phyloP scores from a whole-genome alignment of 2,797 vertebrate genomes.

The Hemitrygon akajei region DNA sequence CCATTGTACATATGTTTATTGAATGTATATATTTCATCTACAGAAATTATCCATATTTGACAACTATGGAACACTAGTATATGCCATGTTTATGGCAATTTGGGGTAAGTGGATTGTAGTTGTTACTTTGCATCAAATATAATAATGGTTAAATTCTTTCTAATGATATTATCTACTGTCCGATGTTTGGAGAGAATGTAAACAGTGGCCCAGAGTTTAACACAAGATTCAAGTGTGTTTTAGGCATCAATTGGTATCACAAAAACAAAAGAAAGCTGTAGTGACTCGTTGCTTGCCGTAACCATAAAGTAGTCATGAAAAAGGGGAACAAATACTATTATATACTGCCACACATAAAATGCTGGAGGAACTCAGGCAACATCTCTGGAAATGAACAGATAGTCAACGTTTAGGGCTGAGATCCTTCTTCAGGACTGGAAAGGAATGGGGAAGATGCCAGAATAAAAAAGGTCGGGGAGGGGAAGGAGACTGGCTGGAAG shows the following conservation, averaged over 20 bases:
- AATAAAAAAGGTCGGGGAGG: too few species aligned
- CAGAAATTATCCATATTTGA: conserved; percentile 92
- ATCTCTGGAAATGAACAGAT: too few species aligned
- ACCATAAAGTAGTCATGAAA: neutral
- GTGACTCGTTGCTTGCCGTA: neutral
- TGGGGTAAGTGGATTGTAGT: conserved; percentile 72
- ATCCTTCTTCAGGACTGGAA: too few species aligned
- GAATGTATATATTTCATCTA: conserved; percentile 46
- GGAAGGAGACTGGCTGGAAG: too few species aligned
- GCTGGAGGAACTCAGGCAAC: too few species aligned
- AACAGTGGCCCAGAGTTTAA: neutral
- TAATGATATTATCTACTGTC: neutral
- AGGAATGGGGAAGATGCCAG: too few species aligned
- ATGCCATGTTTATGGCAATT: conserved; percentile 90
- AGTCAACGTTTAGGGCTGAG: too few species aligned
- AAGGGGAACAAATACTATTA: neutral
- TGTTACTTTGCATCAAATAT: conserved; percentile 39
- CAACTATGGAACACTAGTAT: conserved; percentile 85
- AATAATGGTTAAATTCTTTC: conserved; percentile 10
- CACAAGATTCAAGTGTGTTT: neutral
- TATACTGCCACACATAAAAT: neutral
- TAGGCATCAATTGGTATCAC: neutral
- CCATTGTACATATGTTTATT: neutral
- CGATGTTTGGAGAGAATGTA: neutral
- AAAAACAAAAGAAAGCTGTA: neutral